phyloP scores from a whole-genome alignment of 1,140 invertebrate species.

The Portunus trituberculatus region DNA sequence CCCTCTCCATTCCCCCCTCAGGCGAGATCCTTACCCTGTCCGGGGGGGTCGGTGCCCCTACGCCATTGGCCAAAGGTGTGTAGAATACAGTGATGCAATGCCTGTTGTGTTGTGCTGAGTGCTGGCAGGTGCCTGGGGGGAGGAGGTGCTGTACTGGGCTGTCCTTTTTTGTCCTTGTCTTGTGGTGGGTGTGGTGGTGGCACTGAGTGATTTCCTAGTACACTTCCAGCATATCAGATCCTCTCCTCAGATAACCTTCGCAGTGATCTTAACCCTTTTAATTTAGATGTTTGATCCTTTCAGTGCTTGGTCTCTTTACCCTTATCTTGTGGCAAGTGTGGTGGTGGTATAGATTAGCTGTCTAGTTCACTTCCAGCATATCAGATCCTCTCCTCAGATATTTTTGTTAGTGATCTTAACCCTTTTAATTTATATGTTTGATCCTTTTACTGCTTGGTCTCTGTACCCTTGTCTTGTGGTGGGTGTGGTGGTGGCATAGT shows the following conservation, averaged over 20 bases:
- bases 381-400: neutral
- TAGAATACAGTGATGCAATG: conserved; percentile 63
- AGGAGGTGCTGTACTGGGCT: conserved; percentile 16
- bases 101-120: conserved; percentile 29
- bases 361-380: neutral
- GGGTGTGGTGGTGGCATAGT: too few relatives aligned
- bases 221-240: neutral
- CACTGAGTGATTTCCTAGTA: neutral
- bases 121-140: neutral
- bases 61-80: conserved; percentile 58
- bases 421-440: too few relatives aligned
- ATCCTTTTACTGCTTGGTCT: too few relatives aligned
- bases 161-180: neutral
- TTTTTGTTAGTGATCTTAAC: neutral
- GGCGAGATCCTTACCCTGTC: conserved; percentile 63
- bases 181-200: neutral
- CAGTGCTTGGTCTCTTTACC: neutral
- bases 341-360: neutral
- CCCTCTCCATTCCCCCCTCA: conserved; percentile 52
- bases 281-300: too few relatives aligned
- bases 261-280: neutral
- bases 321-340: neutral
- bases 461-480: too few relatives aligned
- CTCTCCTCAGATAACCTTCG: neutral
- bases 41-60: conserved; percentile 55